Percentiles rank a stretch among this genome's conserved stretches.
These are phyloP conservation scores for Nemapogon koenigi DNA, from an alignment of 2,888 invertebrate species.

Conservation along the genomic window DNA sequence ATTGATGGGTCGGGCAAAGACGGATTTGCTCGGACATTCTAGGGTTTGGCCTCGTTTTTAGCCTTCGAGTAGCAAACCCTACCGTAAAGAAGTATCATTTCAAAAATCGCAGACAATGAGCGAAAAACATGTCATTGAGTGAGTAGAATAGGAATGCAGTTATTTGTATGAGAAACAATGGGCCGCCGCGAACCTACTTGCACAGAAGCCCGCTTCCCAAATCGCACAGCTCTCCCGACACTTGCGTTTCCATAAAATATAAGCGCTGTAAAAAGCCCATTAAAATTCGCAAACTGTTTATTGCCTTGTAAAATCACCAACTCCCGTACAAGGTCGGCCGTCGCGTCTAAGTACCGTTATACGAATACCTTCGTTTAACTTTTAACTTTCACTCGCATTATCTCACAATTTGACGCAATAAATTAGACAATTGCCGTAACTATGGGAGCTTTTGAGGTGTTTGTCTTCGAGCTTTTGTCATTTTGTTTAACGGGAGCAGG, in stretches of 20 bases:
- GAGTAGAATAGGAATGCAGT: no score
- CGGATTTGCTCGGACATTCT: no score
- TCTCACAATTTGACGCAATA: conserved; percentile 45
- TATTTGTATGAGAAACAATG: no score
- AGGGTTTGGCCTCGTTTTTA: no score
- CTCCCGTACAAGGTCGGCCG: conserved; percentile 32
- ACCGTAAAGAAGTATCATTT: no score
- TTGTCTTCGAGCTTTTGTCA: conserved; percentile 33
- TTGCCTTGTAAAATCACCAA: conserved; percentile 35
- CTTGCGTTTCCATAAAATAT: conserved; percentile 14
- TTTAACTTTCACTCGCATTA: conserved; percentile 55
- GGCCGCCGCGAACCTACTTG: no score
- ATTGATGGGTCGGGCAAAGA: no score
- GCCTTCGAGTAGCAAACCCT: no score
- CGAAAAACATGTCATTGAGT: no score
- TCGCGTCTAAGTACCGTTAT: conserved; percentile 22
- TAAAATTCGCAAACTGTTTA: conserved; percentile 45
- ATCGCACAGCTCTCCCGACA: conserved; percentile 7
- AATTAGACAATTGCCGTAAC: conserved; percentile 35
- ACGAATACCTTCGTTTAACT: conserved; percentile 43
- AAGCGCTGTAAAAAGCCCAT: conserved; percentile 21
- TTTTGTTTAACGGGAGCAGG: conserved; percentile 45
- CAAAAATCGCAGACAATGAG: no score
- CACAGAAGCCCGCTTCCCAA: conserved; percentile 1
- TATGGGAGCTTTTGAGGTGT: conserved; percentile 27